Base-by-base conservation (phyloP, 1,140 invertebrate species). In the Drosophila busckii region DNA sequence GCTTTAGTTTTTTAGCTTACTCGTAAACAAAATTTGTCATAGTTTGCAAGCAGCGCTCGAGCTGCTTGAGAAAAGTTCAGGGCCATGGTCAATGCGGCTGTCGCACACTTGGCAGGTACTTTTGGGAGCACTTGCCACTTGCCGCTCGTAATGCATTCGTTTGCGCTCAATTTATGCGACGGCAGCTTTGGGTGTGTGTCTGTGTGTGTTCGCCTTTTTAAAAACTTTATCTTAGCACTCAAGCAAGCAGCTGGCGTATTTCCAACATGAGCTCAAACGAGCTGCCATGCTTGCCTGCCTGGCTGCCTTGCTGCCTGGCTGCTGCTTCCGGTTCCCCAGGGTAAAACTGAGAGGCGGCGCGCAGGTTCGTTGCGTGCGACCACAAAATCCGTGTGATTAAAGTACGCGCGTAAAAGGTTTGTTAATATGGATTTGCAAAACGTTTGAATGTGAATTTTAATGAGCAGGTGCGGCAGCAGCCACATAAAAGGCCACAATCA, bases 31-130 rank as follows among this genome's bases (percentile, higher is more conserved):
- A n/a, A n/a, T n/a, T n/a, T n/a, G n/a, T n/a, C n/a, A n/a, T n/a
- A n/a, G n/a, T n/a, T n/a, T n/a, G n/a, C n/a, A n/a, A n/a, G n/a
- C n/a, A n/a, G n/a, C n/a, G n/a, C n/a, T n/a, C n/a, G n/a, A n/a
- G n/a, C n/a, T n/a, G n/a, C n/a, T n/a, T n/a, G n/a, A n/a, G n/a
- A 17, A 66, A 80, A 69, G 73, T 73, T 80, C 75, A 80, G 28
- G 73, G 71, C 55, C 71, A 78, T 59, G 73, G 73, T 80, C 73
- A 82, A 45, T 61, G 59, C 32, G 54, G 73, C 41, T 46, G 59
- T 42, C 50, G 28, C 41, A 32, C 45, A 70, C 70, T 76, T 76
- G 49, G 60, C 70, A 65, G n/a, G 31, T 19, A 48, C 20, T 34
- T 12, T 20, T 6, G 17, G 17, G 20, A 4, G 12, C 31, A 26